Conservation (phyloP, 2,113 vertebrate species). For the Redunca redunca region DNA sequence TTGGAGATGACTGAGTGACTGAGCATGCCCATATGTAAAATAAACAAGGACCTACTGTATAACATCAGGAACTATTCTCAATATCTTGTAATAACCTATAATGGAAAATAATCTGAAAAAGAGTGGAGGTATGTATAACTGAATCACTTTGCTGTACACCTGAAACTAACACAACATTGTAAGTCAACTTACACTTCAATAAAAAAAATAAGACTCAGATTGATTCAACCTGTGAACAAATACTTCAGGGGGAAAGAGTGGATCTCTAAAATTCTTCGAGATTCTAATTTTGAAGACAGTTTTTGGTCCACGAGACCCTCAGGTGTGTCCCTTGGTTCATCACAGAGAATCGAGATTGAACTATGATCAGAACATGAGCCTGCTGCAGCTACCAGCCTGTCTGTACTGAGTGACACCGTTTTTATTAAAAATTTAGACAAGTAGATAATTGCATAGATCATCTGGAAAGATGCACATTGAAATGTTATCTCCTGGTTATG, state of each 20-base stretch:
- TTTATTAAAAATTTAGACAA: slow-evolving; percentile 29
- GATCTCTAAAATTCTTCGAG: not conserved
- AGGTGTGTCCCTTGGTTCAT: not conserved
- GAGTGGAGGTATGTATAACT: not conserved
- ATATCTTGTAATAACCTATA: not conserved
- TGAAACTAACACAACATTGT: not conserved
- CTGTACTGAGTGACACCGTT: not conserved
- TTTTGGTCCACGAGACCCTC: not conserved
- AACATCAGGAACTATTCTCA: not conserved
- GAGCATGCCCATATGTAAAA: not conserved
- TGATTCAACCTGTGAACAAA: not conserved
- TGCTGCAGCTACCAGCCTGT: not conserved
- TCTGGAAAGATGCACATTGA: not conserved
- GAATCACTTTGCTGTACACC: not conserved
- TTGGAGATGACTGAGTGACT: not conserved
- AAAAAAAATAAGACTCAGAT: not conserved
- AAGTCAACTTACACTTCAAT: not conserved
- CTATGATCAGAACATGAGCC: not conserved
- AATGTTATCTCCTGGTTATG: not conserved
- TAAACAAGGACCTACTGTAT: not conserved
- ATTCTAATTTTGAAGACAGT: not conserved
- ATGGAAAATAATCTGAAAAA: not conserved
- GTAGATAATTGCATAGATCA: not conserved
- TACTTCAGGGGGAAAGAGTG: not conserved
- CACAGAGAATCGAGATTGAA: not conserved